These are phyloP conservation scores for Tribolium castaneum DNA, from an alignment of 1,140 invertebrate genomes.

Conservation along the genomic window DNA sequence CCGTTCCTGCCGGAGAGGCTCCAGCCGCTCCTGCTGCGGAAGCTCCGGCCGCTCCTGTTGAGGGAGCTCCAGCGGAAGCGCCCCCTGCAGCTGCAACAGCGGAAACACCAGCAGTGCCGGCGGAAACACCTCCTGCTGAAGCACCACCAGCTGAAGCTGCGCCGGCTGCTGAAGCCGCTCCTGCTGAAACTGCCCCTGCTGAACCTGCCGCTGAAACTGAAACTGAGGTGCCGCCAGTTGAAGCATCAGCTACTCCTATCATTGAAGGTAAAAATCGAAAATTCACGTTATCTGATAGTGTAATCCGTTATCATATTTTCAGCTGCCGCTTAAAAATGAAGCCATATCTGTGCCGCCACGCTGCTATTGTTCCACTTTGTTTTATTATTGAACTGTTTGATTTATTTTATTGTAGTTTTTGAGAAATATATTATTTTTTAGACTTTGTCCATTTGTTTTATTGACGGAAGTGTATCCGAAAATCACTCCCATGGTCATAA, in stretches of 20 bases:
- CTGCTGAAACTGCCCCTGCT: conserved; percentile 46
- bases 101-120: conserved; percentile 40
- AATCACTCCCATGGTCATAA: conserved; percentile 14
- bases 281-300: background rate
- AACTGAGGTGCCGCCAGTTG: conserved; percentile 44
- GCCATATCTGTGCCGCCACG: no score
- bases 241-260: conserved; percentile 21
- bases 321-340: conserved; percentile 35
- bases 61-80: conserved; percentile 61
- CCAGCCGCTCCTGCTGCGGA: conserved; percentile 62
- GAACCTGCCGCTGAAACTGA: conserved; percentile 21
- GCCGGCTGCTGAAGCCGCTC: conserved; percentile 41
- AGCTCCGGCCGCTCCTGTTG: conserved; percentile 60
- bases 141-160: conserved; percentile 47
- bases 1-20: conserved; percentile 62
- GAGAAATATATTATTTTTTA: conserved; percentile 28
- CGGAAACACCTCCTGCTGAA: conserved; percentile 37
- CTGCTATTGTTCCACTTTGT: background rate
- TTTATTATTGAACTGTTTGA: background rate
- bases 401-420: conserved; percentile 20
- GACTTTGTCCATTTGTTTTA: background rate
- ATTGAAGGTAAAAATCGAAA: conserved; percentile 37
- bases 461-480: conserved; percentile 8
- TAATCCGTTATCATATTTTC: conserved; percentile 16
- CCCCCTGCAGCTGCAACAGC: conserved; percentile 60